These are phyloP conservation scores for Channallabes apus DNA, from an alignment of 2,797 vertebrate genomes.

Conservation along the genomic window DNA sequence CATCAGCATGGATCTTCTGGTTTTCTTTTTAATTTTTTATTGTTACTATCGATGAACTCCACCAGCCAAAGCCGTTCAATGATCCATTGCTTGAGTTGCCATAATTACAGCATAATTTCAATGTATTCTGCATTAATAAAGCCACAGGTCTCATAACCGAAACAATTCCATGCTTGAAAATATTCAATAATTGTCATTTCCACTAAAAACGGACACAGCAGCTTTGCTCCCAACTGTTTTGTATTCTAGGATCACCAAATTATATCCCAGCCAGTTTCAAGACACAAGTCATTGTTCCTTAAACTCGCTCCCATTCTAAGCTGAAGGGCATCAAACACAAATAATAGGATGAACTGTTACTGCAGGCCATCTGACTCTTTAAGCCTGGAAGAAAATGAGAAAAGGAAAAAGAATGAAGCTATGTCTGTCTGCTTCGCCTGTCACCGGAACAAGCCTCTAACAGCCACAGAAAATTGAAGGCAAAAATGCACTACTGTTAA, in stretches of 20 bases:
- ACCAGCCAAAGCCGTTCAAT: slow-evolving; percentile 4
- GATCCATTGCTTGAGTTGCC: slow-evolving; percentile 35
- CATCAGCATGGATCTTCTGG: background rate
- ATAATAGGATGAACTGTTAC: slow-evolving; percentile 51
- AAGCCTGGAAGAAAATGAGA: slow-evolving; percentile 19
- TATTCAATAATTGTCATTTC: slow-evolving; percentile 49
- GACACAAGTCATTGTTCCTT: slow-evolving; percentile 42
- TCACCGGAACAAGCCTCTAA: slow-evolving; percentile 32
- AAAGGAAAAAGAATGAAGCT: slow-evolving; percentile 2
- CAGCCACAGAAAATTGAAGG: slow-evolving; percentile 34
- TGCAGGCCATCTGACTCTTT: slow-evolving; percentile 43
- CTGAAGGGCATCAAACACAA: slow-evolving; percentile 49
- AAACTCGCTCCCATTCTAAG: slow-evolving; percentile 40
- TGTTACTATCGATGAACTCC: slow-evolving; percentile 5
- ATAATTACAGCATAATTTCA: slow-evolving; percentile 42
- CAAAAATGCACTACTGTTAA: slow-evolving; percentile 18
- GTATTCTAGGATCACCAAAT: slow-evolving; percentile 34
- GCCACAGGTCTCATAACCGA: slow-evolving; percentile 40
- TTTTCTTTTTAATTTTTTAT: background rate
- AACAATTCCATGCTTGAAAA: slow-evolving; percentile 53
- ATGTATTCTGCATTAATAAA: slow-evolving; percentile 29
- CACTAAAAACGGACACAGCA: slow-evolving; percentile 48
- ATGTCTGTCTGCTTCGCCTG: slow-evolving; percentile 10
- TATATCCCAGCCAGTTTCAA: slow-evolving; percentile 35
- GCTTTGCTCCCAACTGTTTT: slow-evolving; percentile 41